A percentile compares a stretch with the other conserved stretches of the same genome.
These are phyloP conservation scores for Gonocerus acuteangulatus DNA, from an alignment of 2,888 invertebrate genomes.

Conservation along the genomic window DNA sequence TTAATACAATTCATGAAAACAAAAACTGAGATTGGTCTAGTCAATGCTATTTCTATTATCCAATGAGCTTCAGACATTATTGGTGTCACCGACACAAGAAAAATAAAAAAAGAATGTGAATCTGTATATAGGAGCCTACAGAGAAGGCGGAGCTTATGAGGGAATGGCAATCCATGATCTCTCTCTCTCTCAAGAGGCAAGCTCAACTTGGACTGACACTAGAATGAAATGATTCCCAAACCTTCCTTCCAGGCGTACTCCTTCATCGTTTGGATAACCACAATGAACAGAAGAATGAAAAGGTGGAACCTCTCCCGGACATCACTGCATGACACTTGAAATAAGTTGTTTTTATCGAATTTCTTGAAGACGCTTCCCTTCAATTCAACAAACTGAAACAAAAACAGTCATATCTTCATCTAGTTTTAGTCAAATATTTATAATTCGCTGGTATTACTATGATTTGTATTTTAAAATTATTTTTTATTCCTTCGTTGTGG, in stretches of 20 bases:
- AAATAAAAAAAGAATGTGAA: too few relatives aligned
- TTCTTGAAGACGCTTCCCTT: slow-evolving; percentile 99
- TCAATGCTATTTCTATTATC: too few relatives aligned
- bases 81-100: too few relatives aligned
- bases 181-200: too few relatives aligned
- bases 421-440: not conserved
- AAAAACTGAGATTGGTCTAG: too few relatives aligned
- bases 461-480: not conserved
- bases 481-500: not conserved
- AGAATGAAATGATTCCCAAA: slow-evolving; percentile 35
- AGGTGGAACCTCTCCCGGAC: slow-evolving; percentile 93
- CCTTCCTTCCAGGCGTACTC: slow-evolving; percentile 89
- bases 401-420: too few relatives aligned
- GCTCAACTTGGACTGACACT: too few relatives aligned
- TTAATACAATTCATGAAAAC: too few relatives aligned
- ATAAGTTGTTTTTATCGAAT: slow-evolving; percentile 96
- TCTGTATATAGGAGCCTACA: too few relatives aligned
- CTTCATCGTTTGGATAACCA: slow-evolving; percentile 94
- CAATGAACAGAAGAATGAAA: slow-evolving; percentile 81
- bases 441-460: not conserved
- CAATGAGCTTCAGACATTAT: too few relatives aligned
- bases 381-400: slow-evolving; percentile 89
- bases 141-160: too few relatives aligned
- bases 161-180: too few relatives aligned
- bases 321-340: slow-evolving; percentile 96